A percentile compares a stretch with the other conserved stretches of the same genome.
Conservation (phyloP, 2,113 vertebrate species). For the Ginglymostoma cirratum region DNA sequence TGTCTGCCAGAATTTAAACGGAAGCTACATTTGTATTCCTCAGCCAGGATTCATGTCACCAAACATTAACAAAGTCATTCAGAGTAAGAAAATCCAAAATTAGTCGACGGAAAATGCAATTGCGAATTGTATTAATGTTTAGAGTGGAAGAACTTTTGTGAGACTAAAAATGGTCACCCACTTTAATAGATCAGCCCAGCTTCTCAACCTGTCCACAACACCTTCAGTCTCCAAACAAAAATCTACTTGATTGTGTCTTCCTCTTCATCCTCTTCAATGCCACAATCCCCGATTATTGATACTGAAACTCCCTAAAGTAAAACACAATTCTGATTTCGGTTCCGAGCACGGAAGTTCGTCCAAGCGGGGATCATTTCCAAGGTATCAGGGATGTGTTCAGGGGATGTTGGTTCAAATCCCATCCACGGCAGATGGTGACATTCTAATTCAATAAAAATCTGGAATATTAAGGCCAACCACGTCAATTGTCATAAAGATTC, state of each 20-base stretch:
- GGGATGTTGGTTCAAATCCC: too few relatives aligned
- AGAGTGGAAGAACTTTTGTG: not conserved
- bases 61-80: too few relatives aligned
- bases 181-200: not conserved
- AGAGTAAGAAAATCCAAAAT: not conserved
- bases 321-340: not conserved
- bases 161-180: not conserved
- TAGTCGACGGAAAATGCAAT: not conserved
- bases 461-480: too few relatives aligned
- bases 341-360: not conserved
- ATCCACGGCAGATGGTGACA: too few relatives aligned
- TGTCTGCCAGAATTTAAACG: not conserved
- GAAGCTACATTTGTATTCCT: not conserved
- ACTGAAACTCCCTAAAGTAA: not conserved
- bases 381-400: not conserved
- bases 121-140: not conserved
- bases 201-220: not conserved
- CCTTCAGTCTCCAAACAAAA: not conserved
- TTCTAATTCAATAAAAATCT: too few relatives aligned
- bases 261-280: not conserved
- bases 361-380: not conserved
- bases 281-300: not conserved
- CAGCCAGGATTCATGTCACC: rapidly evolving
- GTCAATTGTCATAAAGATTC: too few relatives aligned
- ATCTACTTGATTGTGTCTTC: not conserved